Evolutionary conservation across 2,113 vertebrate genomes (phyloP).

Genomic region (Siniperca knerii): DNA sequence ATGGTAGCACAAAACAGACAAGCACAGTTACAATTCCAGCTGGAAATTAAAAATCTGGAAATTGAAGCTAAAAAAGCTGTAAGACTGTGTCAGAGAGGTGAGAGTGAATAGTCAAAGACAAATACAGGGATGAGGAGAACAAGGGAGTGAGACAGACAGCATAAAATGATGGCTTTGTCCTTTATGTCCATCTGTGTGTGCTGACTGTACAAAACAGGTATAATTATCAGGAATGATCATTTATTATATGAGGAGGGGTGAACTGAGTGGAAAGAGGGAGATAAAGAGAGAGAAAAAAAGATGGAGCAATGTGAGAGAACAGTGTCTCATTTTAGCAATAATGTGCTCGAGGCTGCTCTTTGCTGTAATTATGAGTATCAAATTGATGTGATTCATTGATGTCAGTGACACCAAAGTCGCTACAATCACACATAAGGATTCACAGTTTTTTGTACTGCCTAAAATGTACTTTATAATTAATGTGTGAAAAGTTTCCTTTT

Average conservation of each 20-base stretch:
- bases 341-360: not conserved
- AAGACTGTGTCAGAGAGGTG: not conserved
- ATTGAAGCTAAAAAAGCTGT: too few relatives aligned
- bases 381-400: conserved; percentile 12
- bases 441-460: not conserved
- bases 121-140: not conserved
- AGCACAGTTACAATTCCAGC: too few relatives aligned
- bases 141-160: not conserved
- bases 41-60: too few relatives aligned
- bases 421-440: not conserved
- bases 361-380: conserved; percentile 22
- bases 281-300: not conserved
- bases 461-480: not conserved
- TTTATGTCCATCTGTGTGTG: conserved; percentile 31
- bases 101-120: not conserved
- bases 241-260: conserved; percentile 24
- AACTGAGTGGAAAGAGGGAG: not conserved
- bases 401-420: not conserved
- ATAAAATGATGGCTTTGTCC: conserved; percentile 16
- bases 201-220: conserved; percentile 30
- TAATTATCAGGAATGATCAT: conserved; percentile 40
- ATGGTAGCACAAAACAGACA: too few relatives aligned
- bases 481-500: conserved; percentile 1
- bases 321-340: conserved; percentile 18
- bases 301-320: conserved; percentile 3